Evolutionary conservation across 2,113 vertebrate species (phyloP).

Genomic region (Strigops habroptila): DNA sequence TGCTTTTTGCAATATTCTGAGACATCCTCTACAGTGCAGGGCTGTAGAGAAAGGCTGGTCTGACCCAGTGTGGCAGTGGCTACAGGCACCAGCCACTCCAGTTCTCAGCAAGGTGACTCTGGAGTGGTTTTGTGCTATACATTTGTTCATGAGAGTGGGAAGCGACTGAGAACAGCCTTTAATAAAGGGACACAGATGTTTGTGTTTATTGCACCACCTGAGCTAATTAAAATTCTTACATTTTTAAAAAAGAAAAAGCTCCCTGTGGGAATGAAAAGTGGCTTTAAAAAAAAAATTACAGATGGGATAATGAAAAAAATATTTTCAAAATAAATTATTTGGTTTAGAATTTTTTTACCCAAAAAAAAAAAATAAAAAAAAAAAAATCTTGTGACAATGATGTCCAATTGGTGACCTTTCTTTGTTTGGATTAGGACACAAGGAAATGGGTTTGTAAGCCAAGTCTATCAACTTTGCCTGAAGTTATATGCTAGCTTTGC

Average conservation of each 20-base stretch:
- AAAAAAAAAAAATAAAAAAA: neutral
- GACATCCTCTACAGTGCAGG: fast-evolving
- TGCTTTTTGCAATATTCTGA: neutral
- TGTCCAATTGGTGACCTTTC: neutral
- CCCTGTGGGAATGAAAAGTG: slow-evolving; percentile 10
- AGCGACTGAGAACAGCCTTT: slow-evolving; percentile 24
- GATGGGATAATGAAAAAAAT: neutral
- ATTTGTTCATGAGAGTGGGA: neutral
- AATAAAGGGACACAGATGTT: slow-evolving; percentile 59
- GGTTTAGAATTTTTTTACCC: neutral
- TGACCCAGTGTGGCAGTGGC: neutral
- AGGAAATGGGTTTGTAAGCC: neutral
- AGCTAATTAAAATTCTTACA: slow-evolving; percentile 63
- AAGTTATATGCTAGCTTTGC: neutral
- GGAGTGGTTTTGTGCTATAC: neutral
- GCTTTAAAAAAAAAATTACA: slow-evolving; percentile 31
- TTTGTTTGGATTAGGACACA: neutral
- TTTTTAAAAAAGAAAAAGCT: slow-evolving; percentile 8
- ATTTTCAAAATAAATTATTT: neutral
- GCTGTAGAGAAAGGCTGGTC: neutral
- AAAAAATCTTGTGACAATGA: fast-evolving
- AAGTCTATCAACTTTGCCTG: neutral
- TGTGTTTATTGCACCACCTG: slow-evolving; percentile 59
- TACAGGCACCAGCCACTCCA: fast-evolving
- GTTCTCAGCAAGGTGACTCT: neutral